A percentile compares a stretch with the other conserved stretches of the same genome.
Conservation (phyloP, 2,797 vertebrate species). For the Menidia menidia region DNA sequence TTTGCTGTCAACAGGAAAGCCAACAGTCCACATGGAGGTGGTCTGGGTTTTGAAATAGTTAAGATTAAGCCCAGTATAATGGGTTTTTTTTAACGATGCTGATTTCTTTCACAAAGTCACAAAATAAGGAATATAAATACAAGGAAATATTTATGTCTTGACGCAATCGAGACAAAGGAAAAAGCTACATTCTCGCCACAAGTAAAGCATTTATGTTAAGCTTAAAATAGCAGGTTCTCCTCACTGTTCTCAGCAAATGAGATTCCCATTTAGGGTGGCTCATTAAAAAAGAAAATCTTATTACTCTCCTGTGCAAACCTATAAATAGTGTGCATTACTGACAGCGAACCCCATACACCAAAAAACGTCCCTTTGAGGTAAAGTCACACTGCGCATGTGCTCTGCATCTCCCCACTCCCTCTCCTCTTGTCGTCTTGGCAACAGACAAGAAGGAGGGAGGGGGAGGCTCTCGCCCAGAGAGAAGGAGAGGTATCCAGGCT, state of each 20-base stretch:
- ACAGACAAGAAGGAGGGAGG: constrained; percentile 68
- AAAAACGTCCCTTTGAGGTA: constrained; percentile 41
- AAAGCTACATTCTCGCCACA: too few species aligned
- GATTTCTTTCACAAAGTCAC: too few species aligned
- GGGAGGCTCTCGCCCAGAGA: constrained; percentile 35
- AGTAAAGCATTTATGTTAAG: too few species aligned
- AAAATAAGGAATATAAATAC: too few species aligned
- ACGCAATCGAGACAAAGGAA: too few species aligned
- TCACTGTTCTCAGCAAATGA: neutral
- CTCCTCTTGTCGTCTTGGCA: constrained; percentile 82
- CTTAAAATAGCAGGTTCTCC: too few species aligned
- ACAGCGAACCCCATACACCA: constrained; percentile 20
- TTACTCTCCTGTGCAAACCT: constrained; percentile 12
- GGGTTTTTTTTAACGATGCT: too few species aligned
- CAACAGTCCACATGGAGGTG: too few species aligned
- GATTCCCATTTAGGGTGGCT: neutral
- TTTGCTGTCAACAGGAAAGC: too few species aligned
- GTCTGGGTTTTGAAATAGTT: too few species aligned
- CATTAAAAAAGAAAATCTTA: neutral
- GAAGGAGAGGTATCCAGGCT: constrained; percentile 68
- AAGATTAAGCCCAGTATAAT: too few species aligned
- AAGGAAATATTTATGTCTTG: too few species aligned
- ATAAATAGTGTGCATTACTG: constrained; percentile 40
- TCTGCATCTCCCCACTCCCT: constrained; percentile 82
- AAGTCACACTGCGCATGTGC: constrained; percentile 75